Evolutionary conservation across 2,113 vertebrate genomes (phyloP), one percentile per base, ranked within the genome.

Genomic region (Tympanuchus pallidicinctus): DNA sequence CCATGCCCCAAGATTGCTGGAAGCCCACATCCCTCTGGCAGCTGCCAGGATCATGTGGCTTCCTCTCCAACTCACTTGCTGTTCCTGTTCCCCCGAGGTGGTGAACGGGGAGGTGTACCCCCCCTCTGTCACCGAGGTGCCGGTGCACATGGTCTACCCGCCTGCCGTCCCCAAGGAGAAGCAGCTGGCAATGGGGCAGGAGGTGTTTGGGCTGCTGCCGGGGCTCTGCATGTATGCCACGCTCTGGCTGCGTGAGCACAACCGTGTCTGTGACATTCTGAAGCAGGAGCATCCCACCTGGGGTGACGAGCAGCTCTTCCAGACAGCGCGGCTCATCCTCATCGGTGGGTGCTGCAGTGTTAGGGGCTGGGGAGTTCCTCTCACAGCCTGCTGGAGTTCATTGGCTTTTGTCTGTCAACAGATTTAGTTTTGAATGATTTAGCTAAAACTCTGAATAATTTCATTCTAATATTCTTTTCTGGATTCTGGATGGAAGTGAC

Each of bases 291-390:
- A 99, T 70, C 99, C 99, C 4, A 98, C 97, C 70, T 99, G 99
- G 99, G 97, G 87, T 0, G 99, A 99, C 0, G 99, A 99, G 95
- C 99, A 99, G 97, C 98, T 99, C 60, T 99, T 99, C 97, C 99
- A 99, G 97, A 99, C 99, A 0, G 43, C 98, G 8, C 98, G 99
- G 47, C 99, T 99, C 94, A 98, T 99, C 91, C 98, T 99, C 71
- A 99, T 99, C 13, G 99, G 99, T 99, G 97, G 98, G 96, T 25
- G 69, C 0, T 0, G 0, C 54, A 32, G 28, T 28, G 52, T 32
- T 9, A 50, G 34, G 19, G 13, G 48, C 61, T 70, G 50, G 40
- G 40, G 16, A 52, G 5, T 10, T 92, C 47, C 22, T 36, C 54
- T 36, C 24, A 32, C 20, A 63, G 50, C 34, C 34, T 38, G 43